Evolutionary conservation across 1,140 invertebrate species (phyloP), one percentile per base, ranked within the genome.

Genomic region (Achroia grisella): DNA sequence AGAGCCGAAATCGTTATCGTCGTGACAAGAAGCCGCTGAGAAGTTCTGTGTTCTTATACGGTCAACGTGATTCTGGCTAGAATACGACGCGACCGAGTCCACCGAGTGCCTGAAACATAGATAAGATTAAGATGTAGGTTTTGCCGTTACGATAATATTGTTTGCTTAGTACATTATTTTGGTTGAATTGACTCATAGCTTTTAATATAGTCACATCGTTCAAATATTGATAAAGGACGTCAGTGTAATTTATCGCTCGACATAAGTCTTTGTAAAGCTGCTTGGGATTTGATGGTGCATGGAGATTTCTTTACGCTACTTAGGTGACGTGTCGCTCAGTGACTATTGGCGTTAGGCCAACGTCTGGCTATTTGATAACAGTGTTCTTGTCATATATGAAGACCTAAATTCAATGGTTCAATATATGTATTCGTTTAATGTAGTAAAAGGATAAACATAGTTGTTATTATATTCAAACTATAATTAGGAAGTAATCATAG

Each of bases 21-120:
- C 79, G 66, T 81, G 72, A 80, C 77, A 83, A 75, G 80, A 86
- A 81, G 77, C 77, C 70, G 82, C 68, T 75, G 80, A 81, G 79
- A 82, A 79, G 52, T 83, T 83, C 59, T 79, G 76, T 56, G 79
- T 76, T 64, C 86, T 81, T 76, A 87, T 87, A 56, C 81, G 84
- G 78, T 87, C 86, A 65, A 86, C 86, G 86, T 87, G 86, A 82
- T 85, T 83, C 77, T 87, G 86, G 60, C 83, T 87, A 77, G 82
- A 86, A 81, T 86, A 82, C 76, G 86, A 87, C 76, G 83, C 80
- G 71, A 86, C 86, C 78, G 84, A 86, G 77, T 87, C 86, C 72
- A 87, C 86, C 62, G 86, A 87, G 74, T 87, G 86, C 60, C 86
- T 87, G 81, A 42, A 86, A 86, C 45, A 50, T 34, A 62, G 72